Base-by-base conservation (phyloP, 2,888 invertebrate genomes). In the Lasioglossum malachurum region DNA sequence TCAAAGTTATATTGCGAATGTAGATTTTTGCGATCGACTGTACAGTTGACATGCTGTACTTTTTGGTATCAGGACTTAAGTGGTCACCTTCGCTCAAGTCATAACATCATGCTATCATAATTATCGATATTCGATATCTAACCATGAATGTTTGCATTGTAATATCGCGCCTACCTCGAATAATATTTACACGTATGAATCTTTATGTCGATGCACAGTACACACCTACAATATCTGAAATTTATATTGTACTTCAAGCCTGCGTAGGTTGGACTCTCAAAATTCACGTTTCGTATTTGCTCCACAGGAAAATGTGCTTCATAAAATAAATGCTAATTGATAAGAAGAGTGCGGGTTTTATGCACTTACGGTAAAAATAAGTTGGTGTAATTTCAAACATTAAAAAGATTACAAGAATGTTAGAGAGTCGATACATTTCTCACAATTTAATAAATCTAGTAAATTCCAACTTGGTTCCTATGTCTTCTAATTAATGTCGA, bases 101-200 rank as follows among this genome's bases (percentile, higher is more conserved):
- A 67, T 8, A 67, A 67, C 67, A 31, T 31, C 67, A 8, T 67
- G 35, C 16, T 67, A 67, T 67, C 35, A 35, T 67, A 67, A 67
- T 67, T 35, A 35, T 60, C 67, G 67, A 67, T 31, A 60, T 67
- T 67, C 31, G 35, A 67, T 67, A 67, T 67, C 67, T 67, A 16
- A 27, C 60, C 31, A 35, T 67, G 19, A 67, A 31, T 67, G 35
- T 67, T 67, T 31, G 31, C 67, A 67, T 67, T 35, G 67, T 35
- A 35, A 35, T 31, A 35, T 67, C 67, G 16, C 67, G 19, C 35
- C 31, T 67, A 67, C 19, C 19, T 35, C 67, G 67, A 67, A 35
- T 16, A 67, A 67, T 67, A 67, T 67, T 35, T 67, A 35, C 67
- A 19, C 67, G 19, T 67, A 19, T 19, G 67, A 35, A 67, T 67